Evolutionary conservation across 1,140 invertebrate genomes (phyloP).

Genomic region (Drosophila kanapiae): DNA sequence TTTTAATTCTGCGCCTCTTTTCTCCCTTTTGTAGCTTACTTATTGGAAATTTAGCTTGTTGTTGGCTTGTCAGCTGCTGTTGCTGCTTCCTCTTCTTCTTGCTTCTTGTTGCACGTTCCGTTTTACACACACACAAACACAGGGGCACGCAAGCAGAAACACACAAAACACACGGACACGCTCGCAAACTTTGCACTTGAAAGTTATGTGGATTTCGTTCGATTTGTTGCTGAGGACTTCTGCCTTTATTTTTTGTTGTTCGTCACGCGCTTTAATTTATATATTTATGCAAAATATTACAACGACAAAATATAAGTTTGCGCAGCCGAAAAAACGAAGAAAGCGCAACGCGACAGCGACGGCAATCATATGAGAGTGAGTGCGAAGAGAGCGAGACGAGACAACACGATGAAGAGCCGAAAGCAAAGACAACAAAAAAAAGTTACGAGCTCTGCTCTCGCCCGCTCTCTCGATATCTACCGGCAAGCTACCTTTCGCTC

Average conservation of each 20-base stretch:
- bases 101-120: constrained; percentile 62
- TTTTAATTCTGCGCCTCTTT: constrained; percentile 21
- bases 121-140: constrained; percentile 37
- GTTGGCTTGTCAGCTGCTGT: constrained; percentile 54
- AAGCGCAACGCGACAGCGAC: constrained; percentile 63
- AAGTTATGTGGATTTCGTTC: constrained; percentile 40
- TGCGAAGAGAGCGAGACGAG: constrained; percentile 50
- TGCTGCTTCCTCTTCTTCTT: constrained; percentile 45
- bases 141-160: constrained; percentile 8
- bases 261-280: constrained; percentile 52
- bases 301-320: constrained; percentile 71
- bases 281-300: constrained; percentile 69
- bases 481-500: constrained; percentile 10
- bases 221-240: constrained; percentile 22
- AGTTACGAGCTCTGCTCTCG: constrained; percentile 11
- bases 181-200: constrained; percentile 47
- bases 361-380: constrained; percentile 58
- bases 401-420: constrained; percentile 23
- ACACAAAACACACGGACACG: constrained; percentile 22
- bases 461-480: constrained; percentile 9
- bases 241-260: constrained; percentile 37
- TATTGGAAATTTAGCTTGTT: constrained; percentile 43
- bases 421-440: constrained; percentile 18
- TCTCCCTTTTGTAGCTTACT: constrained; percentile 37
- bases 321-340: constrained; percentile 57